Conservation (phyloP, 2,113 vertebrate species). For the Urocitellus parryii region DNA sequence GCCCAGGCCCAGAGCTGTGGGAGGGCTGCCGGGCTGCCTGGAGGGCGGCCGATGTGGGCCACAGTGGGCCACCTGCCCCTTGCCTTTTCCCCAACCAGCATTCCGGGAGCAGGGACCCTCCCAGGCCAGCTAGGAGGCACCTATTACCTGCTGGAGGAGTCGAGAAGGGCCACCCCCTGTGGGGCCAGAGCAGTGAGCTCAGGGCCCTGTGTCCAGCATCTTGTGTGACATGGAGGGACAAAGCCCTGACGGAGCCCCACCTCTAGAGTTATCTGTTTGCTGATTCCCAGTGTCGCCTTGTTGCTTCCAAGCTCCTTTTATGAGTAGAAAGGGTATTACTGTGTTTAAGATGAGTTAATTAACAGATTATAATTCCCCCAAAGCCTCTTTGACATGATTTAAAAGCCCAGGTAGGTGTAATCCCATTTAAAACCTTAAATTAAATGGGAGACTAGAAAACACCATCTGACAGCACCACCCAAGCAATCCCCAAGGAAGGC, state of each 20-base stretch:
- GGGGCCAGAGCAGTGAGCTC: accelerated
- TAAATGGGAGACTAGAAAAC: not conserved
- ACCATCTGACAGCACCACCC: accelerated
- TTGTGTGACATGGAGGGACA: accelerated
- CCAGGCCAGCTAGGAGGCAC: not conserved
- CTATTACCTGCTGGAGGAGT: not conserved
- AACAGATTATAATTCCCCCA: conserved; percentile 73
- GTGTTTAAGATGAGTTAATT: conserved; percentile 75
- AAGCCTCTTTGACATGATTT: conserved; percentile 76
- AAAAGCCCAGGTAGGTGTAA: conserved; percentile 71
- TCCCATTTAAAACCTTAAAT: conserved; percentile 40
- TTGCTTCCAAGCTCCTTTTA: not conserved
- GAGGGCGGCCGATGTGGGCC: accelerated
- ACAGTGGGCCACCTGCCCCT: accelerated
- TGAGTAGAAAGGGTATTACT: conserved; percentile 37
- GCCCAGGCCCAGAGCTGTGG: accelerated
- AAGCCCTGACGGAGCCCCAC: not conserved
- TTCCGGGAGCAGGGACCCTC: not conserved
- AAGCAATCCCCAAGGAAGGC: not conserved
- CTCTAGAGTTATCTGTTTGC: not conserved
- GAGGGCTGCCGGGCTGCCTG: accelerated
- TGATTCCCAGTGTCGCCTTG: not conserved
- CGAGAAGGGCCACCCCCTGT: accelerated
- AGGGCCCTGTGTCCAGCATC: accelerated
- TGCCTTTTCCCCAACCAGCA: not conserved